A percentile compares a stretch with the other conserved stretches of the same genome.
phyloP scores from a whole-genome alignment of 2,113 vertebrate species.

The Echinops telfairi region DNA sequence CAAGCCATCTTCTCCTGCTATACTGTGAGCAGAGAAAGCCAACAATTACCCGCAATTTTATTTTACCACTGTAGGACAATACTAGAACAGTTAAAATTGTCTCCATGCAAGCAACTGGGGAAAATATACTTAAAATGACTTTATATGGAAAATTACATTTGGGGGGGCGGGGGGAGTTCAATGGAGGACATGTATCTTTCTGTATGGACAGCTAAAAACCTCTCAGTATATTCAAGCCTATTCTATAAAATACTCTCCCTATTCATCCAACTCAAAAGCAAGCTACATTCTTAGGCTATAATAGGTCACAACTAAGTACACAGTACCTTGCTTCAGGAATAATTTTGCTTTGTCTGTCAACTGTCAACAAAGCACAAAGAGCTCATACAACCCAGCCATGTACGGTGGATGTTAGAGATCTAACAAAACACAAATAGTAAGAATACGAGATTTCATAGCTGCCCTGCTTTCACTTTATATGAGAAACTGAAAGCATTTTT shows the following conservation, averaged over 20 bases:
- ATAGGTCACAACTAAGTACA: constrained; percentile 88
- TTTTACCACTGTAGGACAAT: constrained; percentile 84
- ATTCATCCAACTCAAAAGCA: constrained; percentile 86
- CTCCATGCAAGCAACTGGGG: constrained; percentile 78
- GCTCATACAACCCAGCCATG: constrained; percentile 77
- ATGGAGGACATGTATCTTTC: constrained; percentile 78
- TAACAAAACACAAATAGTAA: constrained; percentile 80
- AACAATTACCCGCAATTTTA: constrained; percentile 85
- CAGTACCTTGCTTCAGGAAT: constrained; percentile 86
- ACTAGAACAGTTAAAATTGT: constrained; percentile 82
- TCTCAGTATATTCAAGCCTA: constrained; percentile 83
- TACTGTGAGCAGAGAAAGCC: constrained; percentile 77
- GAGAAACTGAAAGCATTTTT: constrained; percentile 77
- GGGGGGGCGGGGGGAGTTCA: constrained; percentile 64
- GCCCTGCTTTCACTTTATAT: constrained; percentile 66
- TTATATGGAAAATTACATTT: constrained; percentile 80
- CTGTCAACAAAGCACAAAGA: constrained; percentile 87
- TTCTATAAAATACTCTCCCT: constrained; percentile 85
- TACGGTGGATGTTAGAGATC: constrained; percentile 80
- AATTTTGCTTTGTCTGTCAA: constrained; percentile 86
- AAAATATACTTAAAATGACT: constrained; percentile 83
- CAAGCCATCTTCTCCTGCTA: constrained; percentile 76
- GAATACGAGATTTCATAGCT: constrained; percentile 76
- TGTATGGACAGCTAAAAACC: constrained; percentile 79
- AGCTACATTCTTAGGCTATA: constrained; percentile 82